phyloP scores from a whole-genome alignment of 2,888 invertebrate genomes.

The Orgyia antiqua region DNA sequence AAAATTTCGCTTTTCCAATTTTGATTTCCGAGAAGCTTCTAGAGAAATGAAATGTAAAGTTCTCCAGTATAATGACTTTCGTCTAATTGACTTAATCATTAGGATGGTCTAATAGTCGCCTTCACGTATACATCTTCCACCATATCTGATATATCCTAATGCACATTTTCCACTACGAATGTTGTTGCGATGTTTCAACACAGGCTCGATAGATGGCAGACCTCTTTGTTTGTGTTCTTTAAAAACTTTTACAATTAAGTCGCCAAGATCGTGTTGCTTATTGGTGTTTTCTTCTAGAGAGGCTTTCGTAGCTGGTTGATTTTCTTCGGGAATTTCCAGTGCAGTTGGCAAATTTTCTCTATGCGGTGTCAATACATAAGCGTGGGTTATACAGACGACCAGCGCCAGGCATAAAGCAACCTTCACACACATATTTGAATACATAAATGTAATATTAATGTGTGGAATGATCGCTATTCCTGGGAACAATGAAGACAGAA shows the following conservation, averaged over 20 bases:
- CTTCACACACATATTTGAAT: slow-evolving; percentile 25
- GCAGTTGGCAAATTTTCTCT: slow-evolving; percentile 10
- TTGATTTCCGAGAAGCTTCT: too few relatives aligned
- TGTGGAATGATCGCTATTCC: slow-evolving; percentile 13
- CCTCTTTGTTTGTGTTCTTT: not conserved
- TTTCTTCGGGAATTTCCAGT: slow-evolving; percentile 11
- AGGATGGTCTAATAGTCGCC: too few relatives aligned
- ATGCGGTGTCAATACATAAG: too few relatives aligned
- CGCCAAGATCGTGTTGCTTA: slow-evolving; percentile 7
- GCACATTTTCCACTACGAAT: slow-evolving; percentile 21
- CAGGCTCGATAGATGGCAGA: slow-evolving; percentile 8
- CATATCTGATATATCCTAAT: slow-evolving; percentile 15
- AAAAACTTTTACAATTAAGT: slow-evolving; percentile 1
- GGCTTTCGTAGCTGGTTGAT: slow-evolving; percentile 9
- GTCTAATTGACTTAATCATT: too few relatives aligned
- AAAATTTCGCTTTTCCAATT: too few relatives aligned
- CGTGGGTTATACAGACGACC: slow-evolving; percentile 12
- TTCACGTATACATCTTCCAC: slow-evolving; percentile 11
- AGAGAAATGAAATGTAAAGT: too few relatives aligned
- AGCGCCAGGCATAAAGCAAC: slow-evolving; percentile 18
- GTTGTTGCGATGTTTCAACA: slow-evolving; percentile 21
- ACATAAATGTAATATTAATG: slow-evolving; percentile 22
- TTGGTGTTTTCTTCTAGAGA: slow-evolving; percentile 12
- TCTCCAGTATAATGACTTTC: too few relatives aligned
- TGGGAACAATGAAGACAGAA: not conserved